Conservation (phyloP, 2,888 invertebrate genomes). For the Erannis defoliaria region DNA sequence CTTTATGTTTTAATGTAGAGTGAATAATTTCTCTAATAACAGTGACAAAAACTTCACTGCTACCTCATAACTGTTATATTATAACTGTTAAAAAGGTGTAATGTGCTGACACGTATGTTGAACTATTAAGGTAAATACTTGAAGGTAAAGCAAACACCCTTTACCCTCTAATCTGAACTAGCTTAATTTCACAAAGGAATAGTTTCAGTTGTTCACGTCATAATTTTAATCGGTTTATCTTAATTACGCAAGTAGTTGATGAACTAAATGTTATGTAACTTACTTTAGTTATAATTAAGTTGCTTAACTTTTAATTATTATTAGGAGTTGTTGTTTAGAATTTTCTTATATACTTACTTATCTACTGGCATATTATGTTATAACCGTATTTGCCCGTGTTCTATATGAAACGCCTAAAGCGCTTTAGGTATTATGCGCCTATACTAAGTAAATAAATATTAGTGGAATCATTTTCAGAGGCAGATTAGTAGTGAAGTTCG, state of each 20-base stretch:
- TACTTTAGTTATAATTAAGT: conserved; percentile 18
- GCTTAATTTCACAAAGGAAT: conserved; percentile 43
- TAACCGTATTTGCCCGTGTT: no score
- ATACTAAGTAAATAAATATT: no score
- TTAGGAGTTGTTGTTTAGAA: conserved; percentile 6
- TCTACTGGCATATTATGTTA: neutral
- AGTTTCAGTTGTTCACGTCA: conserved; percentile 40
- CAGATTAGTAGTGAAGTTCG: no score
- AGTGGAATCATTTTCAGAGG: no score
- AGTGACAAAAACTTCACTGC: neutral
- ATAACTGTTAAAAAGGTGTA: conserved; percentile 8
- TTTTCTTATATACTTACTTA: neutral
- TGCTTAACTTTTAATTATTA: conserved; percentile 30
- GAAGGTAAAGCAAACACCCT: conserved; percentile 32
- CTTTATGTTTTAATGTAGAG: no score
- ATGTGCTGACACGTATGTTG: conserved; percentile 24
- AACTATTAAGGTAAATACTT: conserved; percentile 35
- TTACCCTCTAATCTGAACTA: conserved; percentile 38
- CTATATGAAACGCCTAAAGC: no score
- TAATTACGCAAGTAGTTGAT: conserved; percentile 41
- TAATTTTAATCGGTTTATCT: conserved; percentile 45
- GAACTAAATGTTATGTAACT: conserved; percentile 26
- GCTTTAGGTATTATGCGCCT: no score
- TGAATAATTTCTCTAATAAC: neutral
- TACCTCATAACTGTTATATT: neutral